A percentile compares a stretch with the other conserved stretches of the same genome.
Evolutionary conservation across 35 echinoderm and acorn worm genomes (phyloP).

Genomic region (Heliocidaris erythrogramma): DNA sequence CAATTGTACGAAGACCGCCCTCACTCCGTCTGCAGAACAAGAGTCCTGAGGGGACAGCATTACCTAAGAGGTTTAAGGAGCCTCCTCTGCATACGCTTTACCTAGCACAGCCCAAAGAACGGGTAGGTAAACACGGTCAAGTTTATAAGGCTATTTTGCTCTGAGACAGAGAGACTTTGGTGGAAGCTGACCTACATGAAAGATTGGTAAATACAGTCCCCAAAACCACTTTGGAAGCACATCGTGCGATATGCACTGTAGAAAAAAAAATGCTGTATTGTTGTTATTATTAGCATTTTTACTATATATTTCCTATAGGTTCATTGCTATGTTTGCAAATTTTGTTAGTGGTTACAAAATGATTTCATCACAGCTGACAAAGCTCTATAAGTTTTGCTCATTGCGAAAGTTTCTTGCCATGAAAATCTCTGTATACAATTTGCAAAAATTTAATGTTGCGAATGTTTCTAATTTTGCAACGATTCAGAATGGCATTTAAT

Average conservation of each 20-base stretch:
- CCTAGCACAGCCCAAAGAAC: background rate
- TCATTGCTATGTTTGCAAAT: too few species aligned
- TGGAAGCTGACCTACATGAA: too few species aligned
- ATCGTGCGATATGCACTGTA: too few species aligned
- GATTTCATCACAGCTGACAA: too few species aligned
- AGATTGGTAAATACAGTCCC: too few species aligned
- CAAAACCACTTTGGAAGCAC: too few species aligned
- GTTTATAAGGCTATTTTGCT: too few species aligned
- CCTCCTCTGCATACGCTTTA: background rate
- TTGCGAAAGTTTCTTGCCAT: background rate
- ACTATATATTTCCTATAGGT: too few species aligned
- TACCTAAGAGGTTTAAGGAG: conserved; percentile 47
- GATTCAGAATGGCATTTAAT: background rate
- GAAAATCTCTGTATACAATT: background rate
- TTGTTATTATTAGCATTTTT: too few species aligned
- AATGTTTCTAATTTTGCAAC: background rate
- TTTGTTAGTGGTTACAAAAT: too few species aligned
- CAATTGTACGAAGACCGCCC: conserved; percentile 39
- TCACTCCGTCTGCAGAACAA: conserved; percentile 69
- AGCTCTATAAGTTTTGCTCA: background rate
- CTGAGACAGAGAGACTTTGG: too few species aligned
- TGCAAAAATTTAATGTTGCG: background rate
- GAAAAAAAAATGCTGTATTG: too few species aligned
- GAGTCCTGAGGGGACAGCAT: conserved; percentile 41
- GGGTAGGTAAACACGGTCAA: background rate